A percentile compares a stretch with the other conserved stretches of the same genome.
These are phyloP conservation scores for Apteryx mantelli DNA, from an alignment of 2,113 vertebrate species.

Conservation along the genomic window DNA sequence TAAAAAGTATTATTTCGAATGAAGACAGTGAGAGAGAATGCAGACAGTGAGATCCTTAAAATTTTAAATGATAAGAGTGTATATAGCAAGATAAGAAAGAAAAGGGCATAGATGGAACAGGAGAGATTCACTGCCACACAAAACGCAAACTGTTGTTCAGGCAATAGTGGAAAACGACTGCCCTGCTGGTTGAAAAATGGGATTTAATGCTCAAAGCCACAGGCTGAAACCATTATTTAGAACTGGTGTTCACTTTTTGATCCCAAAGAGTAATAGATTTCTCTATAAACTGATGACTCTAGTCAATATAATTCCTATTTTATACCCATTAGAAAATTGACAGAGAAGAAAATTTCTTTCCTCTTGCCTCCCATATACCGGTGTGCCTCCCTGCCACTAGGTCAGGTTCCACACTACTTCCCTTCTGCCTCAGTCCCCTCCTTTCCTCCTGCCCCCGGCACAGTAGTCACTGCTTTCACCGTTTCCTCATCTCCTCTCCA, in stretches of 20 bases:
- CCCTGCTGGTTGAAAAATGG: conserved; percentile 56
- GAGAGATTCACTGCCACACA: not conserved
- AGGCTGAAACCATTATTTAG: conserved; percentile 55
- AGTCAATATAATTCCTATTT: conserved; percentile 61
- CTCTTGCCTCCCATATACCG: not conserved
- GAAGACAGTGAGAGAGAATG: not conserved
- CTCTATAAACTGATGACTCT: conserved; percentile 46
- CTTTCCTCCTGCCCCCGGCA: conserved; percentile 9
- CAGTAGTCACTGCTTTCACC: not conserved
- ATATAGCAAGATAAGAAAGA: not conserved
- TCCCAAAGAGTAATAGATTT: conserved; percentile 55
- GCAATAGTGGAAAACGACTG: conserved; percentile 32
- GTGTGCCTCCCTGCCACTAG: not conserved
- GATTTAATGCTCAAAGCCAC: conserved; percentile 47
- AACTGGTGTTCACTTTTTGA: conserved; percentile 49
- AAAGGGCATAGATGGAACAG: not conserved
- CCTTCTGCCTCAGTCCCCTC: conserved; percentile 16
- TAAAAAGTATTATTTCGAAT: conserved; percentile 47
- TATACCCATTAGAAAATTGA: conserved; percentile 40
- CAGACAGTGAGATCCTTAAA: conserved; percentile 14
- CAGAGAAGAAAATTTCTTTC: not conserved
- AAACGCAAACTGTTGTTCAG: conserved; percentile 27
- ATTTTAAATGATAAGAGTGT: not conserved
- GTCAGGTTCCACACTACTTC: conserved; percentile 29
- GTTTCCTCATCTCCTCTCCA: conserved; percentile 32